Base-by-base conservation (phyloP, 2,797 vertebrate species). In the Thaleichthys pacificus region DNA sequence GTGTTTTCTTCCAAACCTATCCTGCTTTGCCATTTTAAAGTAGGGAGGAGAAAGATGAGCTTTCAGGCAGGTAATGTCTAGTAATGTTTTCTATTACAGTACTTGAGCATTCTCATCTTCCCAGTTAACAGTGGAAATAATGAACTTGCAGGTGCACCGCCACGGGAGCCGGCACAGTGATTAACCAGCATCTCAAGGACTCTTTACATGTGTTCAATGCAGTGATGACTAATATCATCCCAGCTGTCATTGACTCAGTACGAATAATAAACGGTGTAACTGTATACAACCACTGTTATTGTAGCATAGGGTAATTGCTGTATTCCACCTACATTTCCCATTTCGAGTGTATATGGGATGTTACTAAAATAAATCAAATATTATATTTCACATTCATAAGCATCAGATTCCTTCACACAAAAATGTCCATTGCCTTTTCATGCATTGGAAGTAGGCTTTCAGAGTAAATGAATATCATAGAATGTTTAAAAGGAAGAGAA, bases 81-180 rank as follows among this genome's bases (percentile, higher is more conserved):
- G 26, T 22, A 4, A 42, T 11, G 21, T 42, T 66, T 67, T 58
- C 30, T 56, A 19, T 26, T 28, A 47, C 38, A 9, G 38, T 42
- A 42, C 49, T 19, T 28, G 9, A 65, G 49, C 19, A 17, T 56
- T 54, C 14, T 73, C 64, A 61, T 67, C 38, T 66, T 54, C 61
- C 35, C 19, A 58, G 47, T 56, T 28, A 60, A 69, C 51, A 19
- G 11, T 49, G 66, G 42, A 47, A n/a, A 28, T 61, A 14, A 66
- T 66, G 47, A 61, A 11, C 68, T 51, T 47, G 6, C 66, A 38
- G 47, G 15, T 68, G 22, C n/a, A 38, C 17, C 42, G 5, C 51
- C 42, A 61, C 32, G 17, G 68, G 30, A 17, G 9, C 56, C 26
- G 9, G 62, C 42, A 47, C 57, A 6, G 22, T 61, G 47, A 24